Evolutionary conservation across 2,797 vertebrate species (phyloP).

Genomic region (Rhabdophis nuchalis): DNA sequence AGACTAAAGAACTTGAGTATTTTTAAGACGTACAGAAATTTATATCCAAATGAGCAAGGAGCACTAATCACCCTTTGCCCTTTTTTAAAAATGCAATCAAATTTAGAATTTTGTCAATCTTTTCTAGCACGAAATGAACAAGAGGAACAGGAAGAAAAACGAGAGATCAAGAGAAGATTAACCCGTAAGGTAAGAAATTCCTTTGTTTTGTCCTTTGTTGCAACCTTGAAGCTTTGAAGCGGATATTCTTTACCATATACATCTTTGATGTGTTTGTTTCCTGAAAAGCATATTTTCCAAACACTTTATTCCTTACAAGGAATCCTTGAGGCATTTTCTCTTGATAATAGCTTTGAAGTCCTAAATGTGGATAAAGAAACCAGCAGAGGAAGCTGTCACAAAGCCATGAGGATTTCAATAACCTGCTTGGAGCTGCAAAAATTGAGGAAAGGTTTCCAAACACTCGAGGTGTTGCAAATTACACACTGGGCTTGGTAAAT

Average conservation of each 20-base stretch:
- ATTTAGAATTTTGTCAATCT: slow-evolving; percentile 48
- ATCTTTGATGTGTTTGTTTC: background rate
- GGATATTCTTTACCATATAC: background rate
- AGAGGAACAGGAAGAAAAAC: slow-evolving; percentile 96
- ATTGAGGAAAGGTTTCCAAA: background rate
- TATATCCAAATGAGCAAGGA: background rate
- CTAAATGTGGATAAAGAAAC: background rate
- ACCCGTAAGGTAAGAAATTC: slow-evolving; percentile 87
- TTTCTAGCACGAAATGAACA: slow-evolving; percentile 93
- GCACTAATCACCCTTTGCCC: background rate
- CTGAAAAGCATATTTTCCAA: slow-evolving; percentile 17
- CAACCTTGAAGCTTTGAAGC: background rate
- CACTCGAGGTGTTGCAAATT: background rate
- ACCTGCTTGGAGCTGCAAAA: background rate
- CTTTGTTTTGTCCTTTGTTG: background rate
- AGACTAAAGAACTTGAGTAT: slow-evolving; percentile 20
- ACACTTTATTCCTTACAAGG: slow-evolving; percentile 13
- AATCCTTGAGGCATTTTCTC: background rate
- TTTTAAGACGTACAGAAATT: background rate
- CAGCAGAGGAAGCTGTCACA: background rate
- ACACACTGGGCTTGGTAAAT: background rate
- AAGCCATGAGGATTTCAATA: background rate
- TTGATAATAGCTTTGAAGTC: background rate
- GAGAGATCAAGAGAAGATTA: slow-evolving; percentile 93
- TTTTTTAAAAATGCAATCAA: background rate